Evolutionary conservation across 2,888 invertebrate species (phyloP).

Genomic region (Opisthograptis luteolata): DNA sequence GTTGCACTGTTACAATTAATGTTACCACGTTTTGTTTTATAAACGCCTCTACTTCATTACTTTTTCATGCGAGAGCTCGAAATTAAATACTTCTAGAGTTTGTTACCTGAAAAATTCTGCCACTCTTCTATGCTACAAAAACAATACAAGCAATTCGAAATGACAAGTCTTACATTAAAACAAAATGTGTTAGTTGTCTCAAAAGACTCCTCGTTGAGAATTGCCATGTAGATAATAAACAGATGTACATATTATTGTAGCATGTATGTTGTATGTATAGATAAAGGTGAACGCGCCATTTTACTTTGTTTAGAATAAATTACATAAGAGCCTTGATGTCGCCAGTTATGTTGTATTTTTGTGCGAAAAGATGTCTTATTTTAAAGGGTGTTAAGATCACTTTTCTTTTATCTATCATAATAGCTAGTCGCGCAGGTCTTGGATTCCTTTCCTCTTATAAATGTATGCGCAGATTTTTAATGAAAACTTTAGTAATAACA

Average conservation of each 20-base stretch:
- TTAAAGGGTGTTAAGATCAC: constrained; percentile 32
- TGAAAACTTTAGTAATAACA: neutral
- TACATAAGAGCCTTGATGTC: constrained; percentile 48
- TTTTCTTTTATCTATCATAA: constrained; percentile 27
- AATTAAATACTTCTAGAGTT: too few relatives aligned
- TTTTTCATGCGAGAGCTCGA: too few relatives aligned
- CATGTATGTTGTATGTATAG: constrained; percentile 25
- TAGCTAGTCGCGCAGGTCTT: constrained; percentile 15
- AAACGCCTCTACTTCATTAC: too few relatives aligned
- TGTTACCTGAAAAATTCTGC: constrained; percentile 1
- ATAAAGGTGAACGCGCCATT: constrained; percentile 22
- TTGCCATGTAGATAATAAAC: constrained; percentile 33
- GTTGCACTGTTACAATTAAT: too few relatives aligned
- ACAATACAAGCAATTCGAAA: constrained; percentile 7
- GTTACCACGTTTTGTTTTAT: too few relatives aligned
- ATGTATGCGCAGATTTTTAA: constrained; percentile 1
- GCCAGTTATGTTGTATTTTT: constrained; percentile 41
- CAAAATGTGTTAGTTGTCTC: constrained; percentile 5
- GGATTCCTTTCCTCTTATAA: neutral
- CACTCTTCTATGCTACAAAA: constrained; percentile 5
- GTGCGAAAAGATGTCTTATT: constrained; percentile 35
- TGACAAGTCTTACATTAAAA: neutral
- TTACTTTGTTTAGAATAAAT: constrained; percentile 35
- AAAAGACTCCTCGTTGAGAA: constrained; percentile 19
- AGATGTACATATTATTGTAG: constrained; percentile 33